Percentiles rank a stretch among this genome's conserved stretches.
Conservation (phyloP, 2,888 invertebrate genomes). For the Caenorhabditis drosophilae region DNA sequence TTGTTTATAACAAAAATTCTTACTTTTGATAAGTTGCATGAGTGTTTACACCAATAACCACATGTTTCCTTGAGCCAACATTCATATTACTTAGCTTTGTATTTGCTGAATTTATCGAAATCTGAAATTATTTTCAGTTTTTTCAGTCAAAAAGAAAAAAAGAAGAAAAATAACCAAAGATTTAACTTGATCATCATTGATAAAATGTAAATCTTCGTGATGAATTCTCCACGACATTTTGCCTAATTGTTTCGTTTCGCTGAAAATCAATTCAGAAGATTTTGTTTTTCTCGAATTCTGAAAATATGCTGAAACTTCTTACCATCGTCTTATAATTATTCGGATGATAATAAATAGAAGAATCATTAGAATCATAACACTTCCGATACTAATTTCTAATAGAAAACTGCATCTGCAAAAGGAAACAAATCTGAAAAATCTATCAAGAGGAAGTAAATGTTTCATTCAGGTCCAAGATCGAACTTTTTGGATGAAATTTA, state of each 20-base stretch:
- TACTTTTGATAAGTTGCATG: conserved; percentile 67
- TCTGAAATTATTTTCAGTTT: conserved; percentile 22
- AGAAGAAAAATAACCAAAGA: conserved; percentile 52
- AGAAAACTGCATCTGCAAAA: conserved; percentile 59
- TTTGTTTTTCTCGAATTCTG: neutral
- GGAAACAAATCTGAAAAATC: too few relatives aligned
- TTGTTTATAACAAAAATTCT: too few relatives aligned
- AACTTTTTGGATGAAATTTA: too few relatives aligned
- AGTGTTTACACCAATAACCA: conserved; percentile 50
- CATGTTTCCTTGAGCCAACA: conserved; percentile 61
- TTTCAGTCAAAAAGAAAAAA: neutral
- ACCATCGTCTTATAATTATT: conserved; percentile 27
- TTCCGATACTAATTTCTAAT: conserved; percentile 56
- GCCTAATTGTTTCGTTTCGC: conserved; percentile 58
- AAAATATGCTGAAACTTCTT: neutral
- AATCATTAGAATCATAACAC: conserved; percentile 39
- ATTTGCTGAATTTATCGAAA: conserved; percentile 60
- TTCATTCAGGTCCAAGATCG: too few relatives aligned
- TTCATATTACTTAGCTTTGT: conserved; percentile 64
- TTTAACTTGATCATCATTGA: conserved; percentile 64
- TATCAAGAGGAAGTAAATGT: too few relatives aligned
- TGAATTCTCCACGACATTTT: conserved; percentile 65
- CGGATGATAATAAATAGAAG: conserved; percentile 32
- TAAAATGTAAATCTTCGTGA: conserved; percentile 63
- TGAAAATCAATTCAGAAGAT: conserved; percentile 31